Evolutionary conservation across 2,113 vertebrate genomes (phyloP).

Genomic region (Marmota monax): DNA sequence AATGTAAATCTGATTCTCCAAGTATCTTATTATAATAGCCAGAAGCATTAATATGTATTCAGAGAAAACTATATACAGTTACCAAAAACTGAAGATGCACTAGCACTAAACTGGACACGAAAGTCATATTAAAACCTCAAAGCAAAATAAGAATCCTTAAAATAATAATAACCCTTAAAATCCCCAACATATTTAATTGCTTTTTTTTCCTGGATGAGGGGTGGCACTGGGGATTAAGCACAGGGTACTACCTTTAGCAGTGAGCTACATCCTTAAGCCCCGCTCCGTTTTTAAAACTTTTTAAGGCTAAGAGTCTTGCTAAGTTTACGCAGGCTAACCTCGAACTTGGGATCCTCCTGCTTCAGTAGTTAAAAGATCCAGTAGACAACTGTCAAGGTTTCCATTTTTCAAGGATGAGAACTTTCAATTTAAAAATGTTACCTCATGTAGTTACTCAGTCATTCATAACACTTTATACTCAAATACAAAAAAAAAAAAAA

Average conservation of each 20-base stretch:
- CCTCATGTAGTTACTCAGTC: neutral
- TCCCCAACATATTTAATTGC: neutral
- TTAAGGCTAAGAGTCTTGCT: no score
- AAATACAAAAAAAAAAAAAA: neutral
- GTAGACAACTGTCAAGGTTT: neutral
- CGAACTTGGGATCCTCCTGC: no score
- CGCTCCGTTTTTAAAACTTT: no score
- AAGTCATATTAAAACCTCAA: neutral
- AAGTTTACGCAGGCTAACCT: no score
- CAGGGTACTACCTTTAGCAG: no score
- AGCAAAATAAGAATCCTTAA: neutral
- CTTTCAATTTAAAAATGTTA: neutral
- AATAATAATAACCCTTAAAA: neutral
- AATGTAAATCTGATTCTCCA: no score
- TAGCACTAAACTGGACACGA: neutral
- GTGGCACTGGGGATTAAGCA: no score
- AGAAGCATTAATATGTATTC: neutral
- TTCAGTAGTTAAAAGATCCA: neutral
- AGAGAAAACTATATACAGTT: neutral
- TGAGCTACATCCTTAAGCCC: no score
- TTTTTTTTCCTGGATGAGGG: no score
- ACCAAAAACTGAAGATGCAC: neutral
- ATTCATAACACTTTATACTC: neutral
- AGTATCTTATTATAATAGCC: neutral
- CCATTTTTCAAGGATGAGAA: neutral